phyloP scores from a whole-genome alignment of 1,140 invertebrate genomes.

The Steinernema khuongi region DNA sequence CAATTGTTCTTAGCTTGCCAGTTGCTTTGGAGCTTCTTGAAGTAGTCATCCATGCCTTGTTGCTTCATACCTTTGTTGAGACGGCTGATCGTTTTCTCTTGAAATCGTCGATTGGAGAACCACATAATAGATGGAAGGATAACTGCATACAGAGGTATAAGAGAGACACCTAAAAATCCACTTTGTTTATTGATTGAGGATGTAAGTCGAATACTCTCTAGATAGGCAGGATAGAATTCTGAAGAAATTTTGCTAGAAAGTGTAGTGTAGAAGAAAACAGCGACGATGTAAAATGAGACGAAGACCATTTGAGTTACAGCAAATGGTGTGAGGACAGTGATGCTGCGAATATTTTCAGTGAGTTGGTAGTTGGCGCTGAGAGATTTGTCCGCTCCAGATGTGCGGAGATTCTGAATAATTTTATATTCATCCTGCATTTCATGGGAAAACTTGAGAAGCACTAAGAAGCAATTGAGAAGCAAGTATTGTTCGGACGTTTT shows the following conservation, averaged over 20 bases:
- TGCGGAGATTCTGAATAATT: not conserved
- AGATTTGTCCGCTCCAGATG: not conserved
- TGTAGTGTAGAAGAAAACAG: not conserved
- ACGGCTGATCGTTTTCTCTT: not conserved
- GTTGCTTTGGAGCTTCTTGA: not conserved
- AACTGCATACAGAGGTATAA: not conserved
- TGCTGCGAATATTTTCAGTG: not conserved
- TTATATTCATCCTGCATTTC: no score
- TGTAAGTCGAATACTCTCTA: not conserved
- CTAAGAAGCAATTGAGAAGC: no score
- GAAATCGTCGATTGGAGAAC: not conserved
- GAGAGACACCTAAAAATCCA: not conserved
- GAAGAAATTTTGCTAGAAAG: not conserved
- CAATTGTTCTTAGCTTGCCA: not conserved
- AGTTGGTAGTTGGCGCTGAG: constrained; percentile 8
- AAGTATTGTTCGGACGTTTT: no score
- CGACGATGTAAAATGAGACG: not conserved
- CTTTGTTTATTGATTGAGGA: not conserved
- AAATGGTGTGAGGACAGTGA: not conserved
- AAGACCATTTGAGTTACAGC: not conserved
- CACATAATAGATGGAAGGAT: not conserved
- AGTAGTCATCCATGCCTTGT: not conserved
- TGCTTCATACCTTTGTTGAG: not conserved
- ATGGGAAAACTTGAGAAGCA: no score
- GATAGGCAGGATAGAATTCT: constrained; percentile 2